These are phyloP conservation scores for Minunthozetes semirufus DNA, from an alignment of 2,888 invertebrate species.

Conservation along the genomic window DNA sequence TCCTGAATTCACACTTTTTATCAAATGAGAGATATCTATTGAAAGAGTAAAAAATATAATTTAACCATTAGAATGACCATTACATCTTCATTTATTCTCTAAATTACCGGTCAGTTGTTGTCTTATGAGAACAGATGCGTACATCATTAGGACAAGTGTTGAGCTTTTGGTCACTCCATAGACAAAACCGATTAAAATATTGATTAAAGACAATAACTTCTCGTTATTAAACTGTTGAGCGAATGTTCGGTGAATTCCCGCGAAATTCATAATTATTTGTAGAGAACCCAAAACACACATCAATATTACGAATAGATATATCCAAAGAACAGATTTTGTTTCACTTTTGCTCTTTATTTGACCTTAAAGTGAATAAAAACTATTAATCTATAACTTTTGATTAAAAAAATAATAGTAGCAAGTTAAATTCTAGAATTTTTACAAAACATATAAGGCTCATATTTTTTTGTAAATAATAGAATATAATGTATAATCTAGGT, in stretches of 20 bases:
- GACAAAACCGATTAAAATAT: not conserved
- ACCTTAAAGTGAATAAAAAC: too few relatives aligned
- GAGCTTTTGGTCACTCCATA: not conserved
- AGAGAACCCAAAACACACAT: not conserved
- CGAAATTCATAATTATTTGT: not conserved
- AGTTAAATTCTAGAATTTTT: too few relatives aligned
- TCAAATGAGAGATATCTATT: too few relatives aligned
- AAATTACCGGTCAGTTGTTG: not conserved
- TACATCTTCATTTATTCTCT: too few relatives aligned
- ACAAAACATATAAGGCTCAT: too few relatives aligned
- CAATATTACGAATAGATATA: not conserved
- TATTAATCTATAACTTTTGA: too few relatives aligned
- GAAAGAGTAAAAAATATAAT: too few relatives aligned
- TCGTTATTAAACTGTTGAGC: not conserved
- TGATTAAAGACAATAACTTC: not conserved
- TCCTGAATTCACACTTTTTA: not conserved
- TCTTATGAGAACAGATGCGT: not conserved
- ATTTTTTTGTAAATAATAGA: too few relatives aligned
- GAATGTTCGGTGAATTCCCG: not conserved
- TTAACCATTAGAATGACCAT: too few relatives aligned
- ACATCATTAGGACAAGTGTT: not conserved
- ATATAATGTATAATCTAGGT: too few relatives aligned
- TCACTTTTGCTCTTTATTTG: not conserved
- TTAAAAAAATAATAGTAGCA: too few relatives aligned
- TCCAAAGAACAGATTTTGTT: not conserved